These are phyloP conservation scores for Probaryconus sp. DNA, from an alignment of 1,140 invertebrate genomes.

Conservation along the genomic window DNA sequence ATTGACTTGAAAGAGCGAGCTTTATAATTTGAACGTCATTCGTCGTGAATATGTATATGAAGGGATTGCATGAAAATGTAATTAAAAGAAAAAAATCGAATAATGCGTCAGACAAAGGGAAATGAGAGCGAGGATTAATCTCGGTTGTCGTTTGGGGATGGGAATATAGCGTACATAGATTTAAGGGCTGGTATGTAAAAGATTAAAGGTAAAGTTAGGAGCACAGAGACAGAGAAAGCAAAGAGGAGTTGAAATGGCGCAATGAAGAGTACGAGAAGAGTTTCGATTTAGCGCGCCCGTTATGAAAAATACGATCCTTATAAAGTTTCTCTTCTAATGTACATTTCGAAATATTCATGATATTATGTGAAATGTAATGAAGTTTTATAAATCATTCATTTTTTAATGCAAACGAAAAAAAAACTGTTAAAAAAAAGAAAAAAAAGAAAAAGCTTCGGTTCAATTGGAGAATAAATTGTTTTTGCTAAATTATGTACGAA, in stretches of 20 bases:
- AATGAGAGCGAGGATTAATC: constrained; percentile 37
- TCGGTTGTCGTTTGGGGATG: constrained; percentile 28
- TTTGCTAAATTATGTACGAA: too few species aligned
- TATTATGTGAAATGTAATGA: too few species aligned
- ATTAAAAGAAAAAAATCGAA: constrained; percentile 35
- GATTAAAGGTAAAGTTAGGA: constrained; percentile 43
- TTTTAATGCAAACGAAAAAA: too few species aligned
- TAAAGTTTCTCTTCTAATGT: constrained; percentile 10
- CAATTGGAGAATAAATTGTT: too few species aligned
- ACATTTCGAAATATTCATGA: too few species aligned
- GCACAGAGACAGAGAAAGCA: constrained; percentile 31
- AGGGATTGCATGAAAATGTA: constrained; percentile 18
- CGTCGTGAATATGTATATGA: not conserved
- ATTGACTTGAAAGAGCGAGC: too few species aligned
- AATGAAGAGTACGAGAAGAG: constrained; percentile 36
- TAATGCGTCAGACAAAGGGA: constrained; percentile 34
- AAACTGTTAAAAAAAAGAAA: too few species aligned
- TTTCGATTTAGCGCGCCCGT: constrained; percentile 37
- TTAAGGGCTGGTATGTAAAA: constrained; percentile 44
- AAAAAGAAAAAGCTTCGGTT: too few species aligned
- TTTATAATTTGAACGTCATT: constrained; percentile 1
- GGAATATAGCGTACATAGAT: constrained; percentile 26
- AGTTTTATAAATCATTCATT: too few species aligned
- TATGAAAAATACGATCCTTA: constrained; percentile 26
- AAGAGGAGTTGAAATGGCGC: constrained; percentile 37